phyloP scores from a whole-genome alignment of 2,888 invertebrate genomes.

The Platycheirus albimanus region DNA sequence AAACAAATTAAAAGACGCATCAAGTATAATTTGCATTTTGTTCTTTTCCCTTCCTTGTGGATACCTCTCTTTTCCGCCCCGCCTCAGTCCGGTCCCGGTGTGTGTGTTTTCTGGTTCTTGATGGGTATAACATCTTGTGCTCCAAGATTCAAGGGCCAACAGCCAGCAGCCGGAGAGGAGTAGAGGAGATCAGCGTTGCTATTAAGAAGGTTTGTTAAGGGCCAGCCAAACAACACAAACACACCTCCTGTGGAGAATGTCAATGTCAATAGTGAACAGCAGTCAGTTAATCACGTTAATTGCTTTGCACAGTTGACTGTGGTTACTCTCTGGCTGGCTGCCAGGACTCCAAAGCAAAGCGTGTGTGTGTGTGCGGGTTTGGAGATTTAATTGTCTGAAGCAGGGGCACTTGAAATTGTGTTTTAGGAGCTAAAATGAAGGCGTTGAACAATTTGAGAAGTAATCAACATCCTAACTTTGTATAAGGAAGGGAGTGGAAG shows the following conservation, averaged over 20 bases:
- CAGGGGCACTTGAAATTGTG: background rate
- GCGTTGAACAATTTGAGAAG: slow-evolving; percentile 9
- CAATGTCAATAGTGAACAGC: slow-evolving; percentile 68
- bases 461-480: background rate
- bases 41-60: slow-evolving; percentile 11
- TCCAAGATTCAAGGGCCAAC: too few relatives aligned
- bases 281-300: slow-evolving; percentile 73
- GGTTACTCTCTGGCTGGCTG: slow-evolving; percentile 18
- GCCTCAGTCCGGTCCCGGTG: too few relatives aligned
- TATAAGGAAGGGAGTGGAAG: too few relatives aligned
- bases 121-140: slow-evolving; percentile 13
- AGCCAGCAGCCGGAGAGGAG: too few relatives aligned
- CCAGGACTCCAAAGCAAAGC: slow-evolving; percentile 1
- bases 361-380: background rate
- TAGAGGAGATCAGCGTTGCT: slow-evolving; percentile 5
- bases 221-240: slow-evolving; percentile 26
- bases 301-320: slow-evolving; percentile 62
- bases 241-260: slow-evolving; percentile 69
- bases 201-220: slow-evolving; percentile 22
- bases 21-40: slow-evolving; percentile 74
- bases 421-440: slow-evolving; percentile 38
- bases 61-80: background rate
- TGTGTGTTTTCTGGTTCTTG: slow-evolving; percentile 27
- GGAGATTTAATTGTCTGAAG: slow-evolving; percentile 12
- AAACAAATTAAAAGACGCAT: slow-evolving; percentile 73